Base-by-base conservation (phyloP, 2,797 vertebrate genomes). In the Apogon hyalosoma region DNA sequence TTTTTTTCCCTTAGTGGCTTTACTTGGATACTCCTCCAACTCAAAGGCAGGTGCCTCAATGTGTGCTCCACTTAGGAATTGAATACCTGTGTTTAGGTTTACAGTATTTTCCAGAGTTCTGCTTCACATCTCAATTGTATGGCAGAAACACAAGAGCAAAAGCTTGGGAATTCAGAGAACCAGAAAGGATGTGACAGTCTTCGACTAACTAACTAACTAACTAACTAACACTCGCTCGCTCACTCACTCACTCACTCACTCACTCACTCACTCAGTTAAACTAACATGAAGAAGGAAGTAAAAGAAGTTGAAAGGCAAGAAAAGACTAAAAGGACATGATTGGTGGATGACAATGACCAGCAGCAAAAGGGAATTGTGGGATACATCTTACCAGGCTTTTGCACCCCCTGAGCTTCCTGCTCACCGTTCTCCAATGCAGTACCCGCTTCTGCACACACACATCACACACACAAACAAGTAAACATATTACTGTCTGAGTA, bases 401-500 rank as follows among this genome's bases (percentile, higher is more conserved):
- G 92, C 40, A 85, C 91, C 72, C 88, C 93, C 75, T 91, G 92
- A 73, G 91, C 80, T 47, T 93, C 92, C 60, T 96, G 94, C 79
- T 96, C 93, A 13, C 96, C 96, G 0, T 97, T 97, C 84, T 96
- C 94, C 81, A 96, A 68, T 49, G 95, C 76, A 13, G 88, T 57
- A 41, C 88, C 92, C 49, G 89, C 54, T 63, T 89, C 86, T 90
- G 90, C 65, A 66, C 64, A 51, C 21, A 76, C 68, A 75, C 68
- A 81, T 63, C 60, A 73, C 66, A 72, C 41, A 58, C 66, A 78
- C 53, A 76, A 65, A 77, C 63, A 84, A 39, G 15, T 63, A 77
- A 21, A 72, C 60, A 62, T 52, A 74, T 90, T 89, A 87, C 72
- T 41, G 10, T 60, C 71, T 12, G 40, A 24, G 21, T 24, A 4